phyloP scores from a whole-genome alignment of 2,113 vertebrate species.

The Phyllostomus discolor region DNA sequence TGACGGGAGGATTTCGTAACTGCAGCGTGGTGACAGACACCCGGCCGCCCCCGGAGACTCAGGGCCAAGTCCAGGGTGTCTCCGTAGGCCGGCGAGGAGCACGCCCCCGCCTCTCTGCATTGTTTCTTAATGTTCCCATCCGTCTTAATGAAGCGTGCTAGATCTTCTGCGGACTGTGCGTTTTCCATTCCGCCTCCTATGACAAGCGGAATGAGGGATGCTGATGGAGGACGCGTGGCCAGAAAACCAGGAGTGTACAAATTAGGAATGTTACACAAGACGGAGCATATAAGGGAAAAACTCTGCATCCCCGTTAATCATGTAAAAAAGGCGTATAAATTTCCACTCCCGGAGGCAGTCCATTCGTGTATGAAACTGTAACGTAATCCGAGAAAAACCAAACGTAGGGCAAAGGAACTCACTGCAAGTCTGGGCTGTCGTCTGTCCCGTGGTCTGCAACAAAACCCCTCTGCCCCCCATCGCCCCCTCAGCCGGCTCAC shows the following conservation, averaged over 20 bases:
- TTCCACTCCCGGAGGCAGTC: background rate
- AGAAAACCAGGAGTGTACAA: background rate
- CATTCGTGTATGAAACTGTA: background rate
- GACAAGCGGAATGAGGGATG: background rate
- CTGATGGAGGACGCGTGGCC: background rate
- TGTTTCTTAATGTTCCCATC: background rate
- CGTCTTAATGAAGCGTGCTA: background rate
- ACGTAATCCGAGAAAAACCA: background rate
- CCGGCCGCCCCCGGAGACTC: background rate
- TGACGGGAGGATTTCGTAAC: background rate
- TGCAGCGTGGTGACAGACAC: background rate
- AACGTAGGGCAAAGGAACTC: background rate
- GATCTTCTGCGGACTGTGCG: background rate
- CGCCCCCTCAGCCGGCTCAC: background rate
- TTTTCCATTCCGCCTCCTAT: background rate
- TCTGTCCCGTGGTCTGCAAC: background rate
- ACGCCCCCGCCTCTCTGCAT: background rate
- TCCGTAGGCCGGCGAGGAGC: background rate
- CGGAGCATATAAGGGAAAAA: background rate
- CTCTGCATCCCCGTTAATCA: background rate
- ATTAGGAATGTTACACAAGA: background rate
- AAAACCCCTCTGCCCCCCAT: background rate
- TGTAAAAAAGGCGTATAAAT: background rate
- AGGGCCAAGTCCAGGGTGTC: background rate
- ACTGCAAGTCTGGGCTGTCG: background rate